Percentiles rank a stretch among this genome's conserved stretches.
Evolutionary conservation across 23 tunicate genomes (phyloP).

Genomic region (Oikopleura vanhoeffeni): DNA sequence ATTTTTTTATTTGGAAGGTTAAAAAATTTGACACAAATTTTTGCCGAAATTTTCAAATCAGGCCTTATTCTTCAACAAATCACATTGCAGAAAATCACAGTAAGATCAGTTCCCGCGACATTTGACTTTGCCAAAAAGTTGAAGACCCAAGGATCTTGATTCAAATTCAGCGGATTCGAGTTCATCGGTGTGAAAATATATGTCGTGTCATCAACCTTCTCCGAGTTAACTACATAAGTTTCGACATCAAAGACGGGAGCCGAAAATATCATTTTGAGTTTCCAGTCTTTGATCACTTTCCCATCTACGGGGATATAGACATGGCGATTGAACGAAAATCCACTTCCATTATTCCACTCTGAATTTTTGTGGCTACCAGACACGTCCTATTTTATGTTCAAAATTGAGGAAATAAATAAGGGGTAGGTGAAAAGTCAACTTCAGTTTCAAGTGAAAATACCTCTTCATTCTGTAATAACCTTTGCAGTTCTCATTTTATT

Average conservation of each 20-base stretch:
- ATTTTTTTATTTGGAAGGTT: no score
- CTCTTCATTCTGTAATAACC: no score
- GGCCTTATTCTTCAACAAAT: no score
- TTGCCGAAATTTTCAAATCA: no score
- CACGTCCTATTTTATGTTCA: not conserved
- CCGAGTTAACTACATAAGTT: not conserved
- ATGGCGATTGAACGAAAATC: not conserved
- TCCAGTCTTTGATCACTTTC: not conserved
- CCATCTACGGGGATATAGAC: not conserved
- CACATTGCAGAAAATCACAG: not conserved
- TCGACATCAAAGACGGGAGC: not conserved
- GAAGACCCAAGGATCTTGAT: not conserved
- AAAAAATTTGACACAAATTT: no score
- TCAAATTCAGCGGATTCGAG: not conserved
- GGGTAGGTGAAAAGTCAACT: no score
- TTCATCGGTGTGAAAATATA: not conserved
- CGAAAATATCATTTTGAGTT: not conserved
- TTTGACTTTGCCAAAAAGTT: not conserved
- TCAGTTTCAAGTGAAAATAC: no score
- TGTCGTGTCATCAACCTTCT: not conserved
- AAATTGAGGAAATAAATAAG: no score
- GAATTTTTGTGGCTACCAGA: not conserved
- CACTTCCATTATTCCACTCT: not conserved
- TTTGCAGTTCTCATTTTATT: no score
- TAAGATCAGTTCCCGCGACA: not conserved